Evolutionary conservation across 2,797 vertebrate species (phyloP).

Genomic region (Melanotaenia pygmaea): DNA sequence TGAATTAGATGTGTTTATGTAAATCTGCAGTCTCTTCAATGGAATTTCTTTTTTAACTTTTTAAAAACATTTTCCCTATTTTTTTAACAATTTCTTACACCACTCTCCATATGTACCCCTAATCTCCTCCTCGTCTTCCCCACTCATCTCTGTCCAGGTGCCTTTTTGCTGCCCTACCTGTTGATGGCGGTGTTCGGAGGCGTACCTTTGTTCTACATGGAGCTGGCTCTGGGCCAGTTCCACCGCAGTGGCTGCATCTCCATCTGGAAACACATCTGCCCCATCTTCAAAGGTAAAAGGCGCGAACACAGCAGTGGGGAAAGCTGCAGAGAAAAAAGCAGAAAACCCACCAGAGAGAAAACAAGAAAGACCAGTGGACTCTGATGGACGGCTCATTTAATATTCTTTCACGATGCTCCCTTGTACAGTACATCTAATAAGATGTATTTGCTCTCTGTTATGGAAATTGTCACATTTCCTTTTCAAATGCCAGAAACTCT

Average conservation of each 20-base stretch:
- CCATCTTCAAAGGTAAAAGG: constrained; percentile 96
- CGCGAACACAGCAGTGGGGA: constrained; percentile 1
- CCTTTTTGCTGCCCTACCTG: constrained; percentile 95
- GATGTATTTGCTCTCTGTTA: constrained; percentile 75
- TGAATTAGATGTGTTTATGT: constrained; percentile 13
- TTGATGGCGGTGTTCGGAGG: constrained; percentile 98
- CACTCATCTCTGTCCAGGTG: constrained; percentile 82
- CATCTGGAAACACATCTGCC: constrained; percentile 97
- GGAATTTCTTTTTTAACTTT: constrained; percentile 5
- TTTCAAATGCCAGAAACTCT: constrained; percentile 80
- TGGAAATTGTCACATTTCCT: constrained; percentile 87
- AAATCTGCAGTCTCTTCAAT: background rate
- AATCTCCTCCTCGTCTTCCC: background rate
- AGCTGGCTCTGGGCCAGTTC: constrained; percentile 96
- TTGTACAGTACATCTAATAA: constrained; percentile 55
- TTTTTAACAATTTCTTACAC: background rate
- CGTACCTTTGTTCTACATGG: constrained; percentile 99
- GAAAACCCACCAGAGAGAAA: background rate
- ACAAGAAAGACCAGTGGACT: constrained; percentile 1
- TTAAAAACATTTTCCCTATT: background rate
- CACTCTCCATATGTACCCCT: background rate
- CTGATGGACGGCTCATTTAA: constrained; percentile 53
- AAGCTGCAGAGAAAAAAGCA: background rate
- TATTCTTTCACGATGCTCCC: constrained; percentile 17
- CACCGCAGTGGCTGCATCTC: constrained; percentile 97